These are phyloP conservation scores for Adelges cooleyi DNA, from an alignment of 1,140 invertebrate genomes.

Conservation along the genomic window DNA sequence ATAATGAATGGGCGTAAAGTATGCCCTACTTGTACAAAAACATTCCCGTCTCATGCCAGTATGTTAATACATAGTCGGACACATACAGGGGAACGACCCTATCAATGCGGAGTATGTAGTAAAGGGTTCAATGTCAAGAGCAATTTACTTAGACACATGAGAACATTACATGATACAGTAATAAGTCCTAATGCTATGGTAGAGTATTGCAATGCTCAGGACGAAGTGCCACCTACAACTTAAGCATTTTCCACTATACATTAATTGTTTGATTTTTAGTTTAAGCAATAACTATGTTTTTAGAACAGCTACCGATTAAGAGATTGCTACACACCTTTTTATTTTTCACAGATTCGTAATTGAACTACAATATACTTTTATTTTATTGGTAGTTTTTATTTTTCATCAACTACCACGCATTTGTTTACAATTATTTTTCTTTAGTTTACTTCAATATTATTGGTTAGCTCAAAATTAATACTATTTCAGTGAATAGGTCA, in stretches of 20 bases:
- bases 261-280: not conserved
- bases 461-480: too few species aligned
- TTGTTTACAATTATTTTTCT: too few species aligned
- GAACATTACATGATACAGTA: constrained; percentile 41
- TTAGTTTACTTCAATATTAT: too few species aligned
- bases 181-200: constrained; percentile 27
- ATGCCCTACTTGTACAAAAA: constrained; percentile 58
- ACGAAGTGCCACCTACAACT: constrained; percentile 14
- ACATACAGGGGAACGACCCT: constrained; percentile 47
- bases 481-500: too few species aligned
- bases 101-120: constrained; percentile 58
- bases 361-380: too few species aligned
- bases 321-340: too few species aligned
- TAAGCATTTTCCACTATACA: not conserved
- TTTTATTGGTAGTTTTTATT: too few species aligned
- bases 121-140: constrained; percentile 69
- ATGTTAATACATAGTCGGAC: constrained; percentile 48
- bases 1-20: constrained; percentile 45
- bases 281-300: too few species aligned
- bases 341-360: too few species aligned
- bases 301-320: too few species aligned
- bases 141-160: constrained; percentile 56
- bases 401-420: too few species aligned
- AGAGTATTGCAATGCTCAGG: constrained; percentile 18
- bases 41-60: constrained; percentile 61